A percentile compares a stretch with the other conserved stretches of the same genome.
Evolutionary conservation across 2,113 vertebrate species (phyloP).

Genomic region (Heterotilapia buettikoferi): DNA sequence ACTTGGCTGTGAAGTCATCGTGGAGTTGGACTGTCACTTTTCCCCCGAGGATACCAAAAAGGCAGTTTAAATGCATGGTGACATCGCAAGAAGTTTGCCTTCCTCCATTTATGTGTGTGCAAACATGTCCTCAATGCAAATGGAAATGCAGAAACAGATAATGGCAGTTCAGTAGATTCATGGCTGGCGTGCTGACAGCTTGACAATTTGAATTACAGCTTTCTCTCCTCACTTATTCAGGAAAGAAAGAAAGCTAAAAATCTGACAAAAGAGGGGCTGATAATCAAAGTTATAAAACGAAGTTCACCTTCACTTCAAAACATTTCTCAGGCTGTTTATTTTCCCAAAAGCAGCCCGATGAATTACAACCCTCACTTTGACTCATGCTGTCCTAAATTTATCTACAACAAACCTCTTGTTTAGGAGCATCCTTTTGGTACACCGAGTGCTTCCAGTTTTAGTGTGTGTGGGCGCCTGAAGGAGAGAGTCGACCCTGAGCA

Average conservation of each 20-base stretch:
- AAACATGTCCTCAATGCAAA: neutral
- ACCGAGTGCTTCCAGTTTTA: conserved; percentile 28
- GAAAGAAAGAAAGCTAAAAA: neutral
- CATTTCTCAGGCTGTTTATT: neutral
- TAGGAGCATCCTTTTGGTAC: neutral
- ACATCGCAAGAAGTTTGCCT: neutral
- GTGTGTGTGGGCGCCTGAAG: neutral
- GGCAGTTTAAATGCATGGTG: neutral
- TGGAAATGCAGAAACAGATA: neutral
- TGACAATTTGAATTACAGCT: conserved; percentile 4
- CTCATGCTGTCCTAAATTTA: neutral
- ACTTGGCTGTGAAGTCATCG: neutral
- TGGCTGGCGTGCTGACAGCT: neutral
- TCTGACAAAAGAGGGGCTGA: neutral
- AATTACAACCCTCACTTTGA: neutral
- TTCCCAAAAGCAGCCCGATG: neutral
- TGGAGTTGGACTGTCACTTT: neutral
- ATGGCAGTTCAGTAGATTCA: neutral
- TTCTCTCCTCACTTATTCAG: neutral
- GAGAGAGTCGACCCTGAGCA: neutral
- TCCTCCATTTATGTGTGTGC: neutral
- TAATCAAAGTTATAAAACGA: neutral
- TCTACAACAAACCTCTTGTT: neutral
- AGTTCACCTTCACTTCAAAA: neutral
- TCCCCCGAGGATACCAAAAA: neutral